Evolutionary conservation across 2,113 vertebrate genomes (phyloP).

Genomic region (Alligator mississippiensis): DNA sequence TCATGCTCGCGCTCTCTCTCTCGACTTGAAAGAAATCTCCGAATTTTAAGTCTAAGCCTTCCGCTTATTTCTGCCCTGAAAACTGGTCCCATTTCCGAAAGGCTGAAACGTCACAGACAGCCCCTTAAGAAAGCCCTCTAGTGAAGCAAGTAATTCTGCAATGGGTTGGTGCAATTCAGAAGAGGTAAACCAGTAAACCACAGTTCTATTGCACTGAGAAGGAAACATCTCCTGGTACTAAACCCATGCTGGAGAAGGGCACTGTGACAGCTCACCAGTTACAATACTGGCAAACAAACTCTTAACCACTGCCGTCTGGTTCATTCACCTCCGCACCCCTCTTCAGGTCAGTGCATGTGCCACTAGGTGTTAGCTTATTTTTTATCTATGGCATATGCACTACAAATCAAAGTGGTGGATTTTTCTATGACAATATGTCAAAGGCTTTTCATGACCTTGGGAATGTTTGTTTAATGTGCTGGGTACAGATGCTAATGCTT

Average conservation of each 20-base stretch:
- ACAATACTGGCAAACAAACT: neutral
- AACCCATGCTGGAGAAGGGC: neutral
- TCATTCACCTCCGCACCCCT: neutral
- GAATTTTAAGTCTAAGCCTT: neutral
- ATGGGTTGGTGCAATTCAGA: neutral
- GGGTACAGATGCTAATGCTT: neutral
- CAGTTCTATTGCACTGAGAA: neutral
- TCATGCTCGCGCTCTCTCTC: neutral
- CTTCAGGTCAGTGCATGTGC: neutral
- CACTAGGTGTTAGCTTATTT: neutral
- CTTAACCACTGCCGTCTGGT: neutral
- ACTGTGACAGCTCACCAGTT: neutral
- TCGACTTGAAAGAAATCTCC: neutral
- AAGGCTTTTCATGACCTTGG: neutral
- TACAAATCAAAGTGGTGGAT: neutral
- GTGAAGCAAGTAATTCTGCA: neutral
- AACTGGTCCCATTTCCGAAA: neutral
- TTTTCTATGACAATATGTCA: neutral
- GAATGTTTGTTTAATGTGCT: neutral
- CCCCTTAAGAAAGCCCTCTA: neutral
- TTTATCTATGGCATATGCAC: neutral
- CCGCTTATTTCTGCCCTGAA: neutral
- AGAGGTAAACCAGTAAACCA: neutral
- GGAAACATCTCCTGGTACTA: neutral
- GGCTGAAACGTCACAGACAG: neutral